A percentile compares a stretch with the other conserved stretches of the same genome.
Conservation (phyloP, 2,888 invertebrate genomes). For the Trachelus troglodyta region DNA sequence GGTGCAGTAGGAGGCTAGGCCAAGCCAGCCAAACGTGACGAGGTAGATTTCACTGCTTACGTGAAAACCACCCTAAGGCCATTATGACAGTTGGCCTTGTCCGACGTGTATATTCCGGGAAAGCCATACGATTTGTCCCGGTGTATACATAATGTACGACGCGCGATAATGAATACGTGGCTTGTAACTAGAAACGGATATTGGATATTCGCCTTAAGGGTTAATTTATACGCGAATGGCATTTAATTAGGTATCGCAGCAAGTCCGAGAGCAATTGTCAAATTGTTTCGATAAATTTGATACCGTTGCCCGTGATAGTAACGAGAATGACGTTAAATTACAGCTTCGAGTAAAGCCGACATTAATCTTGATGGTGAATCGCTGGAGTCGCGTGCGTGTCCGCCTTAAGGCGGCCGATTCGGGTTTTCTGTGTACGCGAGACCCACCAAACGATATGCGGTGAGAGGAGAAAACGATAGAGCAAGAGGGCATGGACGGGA, state of each 20-base stretch:
- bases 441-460: neutral
- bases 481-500: conserved; percentile 3
- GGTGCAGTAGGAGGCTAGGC: neutral
- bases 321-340: neutral
- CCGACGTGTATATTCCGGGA: neutral
- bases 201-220: neutral
- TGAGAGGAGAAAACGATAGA: conserved; percentile 11
- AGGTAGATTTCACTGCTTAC: neutral
- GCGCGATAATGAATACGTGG: neutral
- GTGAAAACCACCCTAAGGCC: neutral
- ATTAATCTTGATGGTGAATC: neutral
- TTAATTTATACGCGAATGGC: neutral
- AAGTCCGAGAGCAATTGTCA: neutral
- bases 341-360: neutral
- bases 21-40: neutral
- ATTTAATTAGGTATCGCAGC: neutral
- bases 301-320: neutral
- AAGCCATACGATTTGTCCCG: neutral
- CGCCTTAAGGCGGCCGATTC: neutral
- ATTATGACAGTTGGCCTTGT: too few relatives aligned
- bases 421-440: neutral
- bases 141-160: neutral
- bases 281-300: neutral
- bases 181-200: neutral
- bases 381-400: neutral